Base-by-base conservation (phyloP, 2,797 vertebrate genomes). In the Lycodopsis pacificus region DNA sequence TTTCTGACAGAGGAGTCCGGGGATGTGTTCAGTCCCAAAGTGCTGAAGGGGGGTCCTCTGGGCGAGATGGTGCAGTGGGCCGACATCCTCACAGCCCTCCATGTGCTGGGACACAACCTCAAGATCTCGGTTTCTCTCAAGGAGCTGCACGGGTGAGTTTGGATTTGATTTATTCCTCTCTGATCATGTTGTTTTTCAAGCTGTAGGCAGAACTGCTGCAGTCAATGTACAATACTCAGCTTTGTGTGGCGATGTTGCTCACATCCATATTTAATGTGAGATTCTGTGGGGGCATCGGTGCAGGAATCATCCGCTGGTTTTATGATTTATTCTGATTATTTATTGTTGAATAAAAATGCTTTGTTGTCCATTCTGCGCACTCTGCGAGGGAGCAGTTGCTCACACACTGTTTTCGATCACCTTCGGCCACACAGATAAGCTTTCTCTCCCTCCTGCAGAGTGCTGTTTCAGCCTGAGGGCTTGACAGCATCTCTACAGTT, bases 1-100 rank as follows among this genome's bases (percentile, higher is more conserved):
- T 99, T 99, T 89, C 95, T 99, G 91, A 99, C 98, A 0, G 98
- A 99, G 92, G 98, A 99, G 91, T 98, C 98, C 0, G 98, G 98
- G 10, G 98, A 99, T 0, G 97, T 99, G 62, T 99, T 99, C 95
- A 99, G 98, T 76, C 97, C 98, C 0, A 96, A 97, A 80, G 98
- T 99, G 77, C 94, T 99, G 90, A 99, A 99, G 83, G 98, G 98
- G 0, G 98, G 98, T 3, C 98, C 98, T 0, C 91, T 99, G 89
- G 98, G 98, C 0, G 98, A 99, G 95, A 98, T 99, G 98, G 98
- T 99, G 85, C 98, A 99, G 86, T 99, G 98, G 98, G 98, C 98
- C 0, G 98, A 99, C 93, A 98, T 99, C 85, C 93, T 99, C 84
- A 96, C 97, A 0, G 94, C 96, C 20, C 97, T 99, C 27, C 96